A percentile compares a stretch with the other conserved stretches of the same genome.
phyloP scores from a whole-genome alignment of 2,888 invertebrate genomes.

The Polyploca ridens region DNA sequence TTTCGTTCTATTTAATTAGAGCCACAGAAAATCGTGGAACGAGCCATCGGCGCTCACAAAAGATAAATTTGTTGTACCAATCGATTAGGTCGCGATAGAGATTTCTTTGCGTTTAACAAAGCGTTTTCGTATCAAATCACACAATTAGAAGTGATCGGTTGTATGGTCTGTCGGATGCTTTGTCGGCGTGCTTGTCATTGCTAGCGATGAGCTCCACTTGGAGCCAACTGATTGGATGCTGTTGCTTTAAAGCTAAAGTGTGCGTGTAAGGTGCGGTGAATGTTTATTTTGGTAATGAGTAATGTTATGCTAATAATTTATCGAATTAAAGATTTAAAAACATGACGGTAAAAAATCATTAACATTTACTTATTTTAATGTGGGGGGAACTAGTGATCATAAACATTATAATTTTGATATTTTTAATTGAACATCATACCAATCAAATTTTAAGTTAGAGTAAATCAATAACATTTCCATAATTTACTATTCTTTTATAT shows the following conservation, averaged over 20 bases:
- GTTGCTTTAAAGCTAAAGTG: neutral
- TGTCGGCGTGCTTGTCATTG: slow-evolving; percentile 77
- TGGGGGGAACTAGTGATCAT: too few species aligned
- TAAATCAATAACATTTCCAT: too few species aligned
- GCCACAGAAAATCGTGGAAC: slow-evolving; percentile 53
- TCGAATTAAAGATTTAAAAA: too few species aligned
- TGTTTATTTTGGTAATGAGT: neutral
- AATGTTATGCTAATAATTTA: too few species aligned
- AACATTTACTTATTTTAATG: too few species aligned
- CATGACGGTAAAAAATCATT: too few species aligned
- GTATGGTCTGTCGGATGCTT: slow-evolving; percentile 69
- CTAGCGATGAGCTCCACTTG: slow-evolving; percentile 48
- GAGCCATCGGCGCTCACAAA: slow-evolving; percentile 61
- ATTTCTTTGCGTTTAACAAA: slow-evolving; percentile 77
- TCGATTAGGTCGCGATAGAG: slow-evolving; percentile 62
- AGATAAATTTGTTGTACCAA: slow-evolving; percentile 74
- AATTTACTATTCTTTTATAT: too few species aligned
- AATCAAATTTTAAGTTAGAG: too few species aligned
- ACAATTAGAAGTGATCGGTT: slow-evolving; percentile 82
- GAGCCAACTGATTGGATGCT: slow-evolving; percentile 22
- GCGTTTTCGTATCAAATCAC: slow-evolving; percentile 82
- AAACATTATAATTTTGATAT: too few species aligned
- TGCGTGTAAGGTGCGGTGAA: neutral
- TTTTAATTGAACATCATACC: too few species aligned
- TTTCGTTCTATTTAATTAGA: slow-evolving; percentile 63